phyloP scores from a whole-genome alignment of 2,888 invertebrate genomes.

The Trimorus sp. region DNA sequence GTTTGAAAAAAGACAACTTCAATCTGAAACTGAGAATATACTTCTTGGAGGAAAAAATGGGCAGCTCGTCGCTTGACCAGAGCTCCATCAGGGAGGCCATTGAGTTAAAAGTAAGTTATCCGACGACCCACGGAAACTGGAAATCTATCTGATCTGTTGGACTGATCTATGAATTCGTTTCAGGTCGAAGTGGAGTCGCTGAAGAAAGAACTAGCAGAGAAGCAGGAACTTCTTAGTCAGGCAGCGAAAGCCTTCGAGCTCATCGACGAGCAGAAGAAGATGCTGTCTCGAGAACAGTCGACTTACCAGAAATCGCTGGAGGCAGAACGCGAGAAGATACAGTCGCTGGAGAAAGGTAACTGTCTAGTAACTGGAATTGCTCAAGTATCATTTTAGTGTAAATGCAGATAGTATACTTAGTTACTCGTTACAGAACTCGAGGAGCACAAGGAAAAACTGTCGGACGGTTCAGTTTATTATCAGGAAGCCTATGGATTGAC shows the following conservation, averaged over 20 bases:
- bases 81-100: slow-evolving; percentile 86
- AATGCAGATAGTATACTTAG: background rate
- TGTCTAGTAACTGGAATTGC: slow-evolving; percentile 71
- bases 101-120: slow-evolving; percentile 84
- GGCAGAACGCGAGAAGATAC: slow-evolving; percentile 73
- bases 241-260: slow-evolving; percentile 92
- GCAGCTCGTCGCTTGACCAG: slow-evolving; percentile 87
- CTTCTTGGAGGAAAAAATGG: slow-evolving; percentile 92
- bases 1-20: slow-evolving; percentile 95
- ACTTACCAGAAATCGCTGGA: slow-evolving; percentile 77
- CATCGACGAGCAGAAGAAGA: slow-evolving; percentile 86
- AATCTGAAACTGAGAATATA: slow-evolving; percentile 94
- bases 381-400: slow-evolving; percentile 16
- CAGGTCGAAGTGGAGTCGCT: slow-evolving; percentile 90
- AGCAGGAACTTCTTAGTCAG: slow-evolving; percentile 91
- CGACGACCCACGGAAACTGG: no score
- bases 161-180: slow-evolving; percentile 52
- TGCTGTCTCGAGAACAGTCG: slow-evolving; percentile 75
- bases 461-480: slow-evolving; percentile 74
- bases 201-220: slow-evolving; percentile 89
- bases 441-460: slow-evolving; percentile 71
- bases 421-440: slow-evolving; percentile 14
- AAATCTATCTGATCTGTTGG: no score
- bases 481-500: slow-evolving; percentile 76
- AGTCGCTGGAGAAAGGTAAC: slow-evolving; percentile 74